phyloP scores from a whole-genome alignment of 2,888 invertebrate species.

The Drosophila parthenogenetica region DNA sequence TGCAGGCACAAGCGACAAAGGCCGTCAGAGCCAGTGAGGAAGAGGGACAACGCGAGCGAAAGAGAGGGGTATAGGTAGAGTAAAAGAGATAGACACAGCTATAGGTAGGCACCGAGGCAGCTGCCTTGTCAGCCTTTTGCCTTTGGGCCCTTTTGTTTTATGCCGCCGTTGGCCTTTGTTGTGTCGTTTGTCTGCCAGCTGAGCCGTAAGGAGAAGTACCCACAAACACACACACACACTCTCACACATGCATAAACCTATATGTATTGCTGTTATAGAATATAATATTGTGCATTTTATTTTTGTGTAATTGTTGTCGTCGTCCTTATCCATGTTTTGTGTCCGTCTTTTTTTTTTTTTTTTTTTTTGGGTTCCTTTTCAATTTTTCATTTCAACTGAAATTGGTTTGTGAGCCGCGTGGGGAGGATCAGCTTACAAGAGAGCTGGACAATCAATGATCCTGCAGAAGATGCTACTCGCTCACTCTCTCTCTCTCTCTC shows the following conservation, averaged over 20 bases:
- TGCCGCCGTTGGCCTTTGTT: constrained; percentile 77
- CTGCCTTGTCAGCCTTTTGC: constrained; percentile 78
- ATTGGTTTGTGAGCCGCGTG: constrained; percentile 53
- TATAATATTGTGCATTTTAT: constrained; percentile 78
- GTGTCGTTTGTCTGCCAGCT: constrained; percentile 63
- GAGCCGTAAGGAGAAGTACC: constrained; percentile 39
- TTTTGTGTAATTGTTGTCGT: constrained; percentile 78
- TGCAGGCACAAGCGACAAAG: constrained; percentile 32
- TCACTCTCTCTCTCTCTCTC: not conserved
- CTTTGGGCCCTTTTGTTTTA: constrained; percentile 77
- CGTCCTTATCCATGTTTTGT: constrained; percentile 54
- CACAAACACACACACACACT: constrained; percentile 11
- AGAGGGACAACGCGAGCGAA: not conserved
- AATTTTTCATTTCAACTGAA: constrained; percentile 71
- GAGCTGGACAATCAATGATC: constrained; percentile 25
- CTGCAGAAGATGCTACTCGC: constrained; percentile 35
- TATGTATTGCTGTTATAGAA: constrained; percentile 33
- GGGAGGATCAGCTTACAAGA: constrained; percentile 61
- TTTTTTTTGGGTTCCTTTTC: constrained; percentile 53
- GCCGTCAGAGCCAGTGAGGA: not conserved
- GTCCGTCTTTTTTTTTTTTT: constrained; percentile 35
- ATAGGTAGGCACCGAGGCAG: constrained; percentile 42
- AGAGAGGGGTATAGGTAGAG: not conserved
- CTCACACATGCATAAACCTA: not conserved
- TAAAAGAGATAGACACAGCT: constrained; percentile 6